Evolutionary conservation across 2,888 invertebrate genomes (phyloP).

Genomic region (Tachystola acroxantha): DNA sequence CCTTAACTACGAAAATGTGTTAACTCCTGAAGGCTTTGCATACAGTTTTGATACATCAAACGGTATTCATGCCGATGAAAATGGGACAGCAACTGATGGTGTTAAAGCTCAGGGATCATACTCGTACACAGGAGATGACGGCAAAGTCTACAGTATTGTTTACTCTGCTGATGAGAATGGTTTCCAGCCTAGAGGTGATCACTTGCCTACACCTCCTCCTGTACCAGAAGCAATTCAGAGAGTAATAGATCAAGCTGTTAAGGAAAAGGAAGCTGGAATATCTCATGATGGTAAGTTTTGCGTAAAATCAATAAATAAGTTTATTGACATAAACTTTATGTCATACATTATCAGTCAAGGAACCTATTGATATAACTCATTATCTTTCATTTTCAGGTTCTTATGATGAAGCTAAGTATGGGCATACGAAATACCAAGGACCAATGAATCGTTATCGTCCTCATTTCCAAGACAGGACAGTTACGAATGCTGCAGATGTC

Average conservation of each 20-base stretch:
- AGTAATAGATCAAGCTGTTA: conserved; percentile 48
- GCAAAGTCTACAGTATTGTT: conserved; percentile 46
- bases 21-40: conserved; percentile 46
- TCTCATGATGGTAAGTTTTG: conserved; percentile 49
- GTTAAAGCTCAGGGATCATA: conserved; percentile 52
- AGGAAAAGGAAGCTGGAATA: conserved; percentile 44
- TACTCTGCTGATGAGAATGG: conserved; percentile 67
- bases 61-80: conserved; percentile 59
- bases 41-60: conserved; percentile 62
- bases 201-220: conserved; percentile 61
- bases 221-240: conserved; percentile 55
- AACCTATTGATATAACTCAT: too few relatives aligned
- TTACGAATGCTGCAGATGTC: conserved; percentile 10
- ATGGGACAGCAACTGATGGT: conserved; percentile 46
- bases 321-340: too few relatives aligned
- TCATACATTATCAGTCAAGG: too few relatives aligned
- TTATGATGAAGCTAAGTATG: conserved; percentile 58
- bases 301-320: too few relatives aligned
- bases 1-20: conserved; percentile 41
- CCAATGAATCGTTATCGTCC: conserved; percentile 12
- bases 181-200: conserved; percentile 54
- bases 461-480: conserved; percentile 6
- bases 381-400: conserved; percentile 48
- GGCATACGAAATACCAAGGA: conserved; percentile 41
- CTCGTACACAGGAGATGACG: conserved; percentile 63